Base-by-base conservation (phyloP, 1,140 invertebrate species). In the Chionoecetes opilio region DNA sequence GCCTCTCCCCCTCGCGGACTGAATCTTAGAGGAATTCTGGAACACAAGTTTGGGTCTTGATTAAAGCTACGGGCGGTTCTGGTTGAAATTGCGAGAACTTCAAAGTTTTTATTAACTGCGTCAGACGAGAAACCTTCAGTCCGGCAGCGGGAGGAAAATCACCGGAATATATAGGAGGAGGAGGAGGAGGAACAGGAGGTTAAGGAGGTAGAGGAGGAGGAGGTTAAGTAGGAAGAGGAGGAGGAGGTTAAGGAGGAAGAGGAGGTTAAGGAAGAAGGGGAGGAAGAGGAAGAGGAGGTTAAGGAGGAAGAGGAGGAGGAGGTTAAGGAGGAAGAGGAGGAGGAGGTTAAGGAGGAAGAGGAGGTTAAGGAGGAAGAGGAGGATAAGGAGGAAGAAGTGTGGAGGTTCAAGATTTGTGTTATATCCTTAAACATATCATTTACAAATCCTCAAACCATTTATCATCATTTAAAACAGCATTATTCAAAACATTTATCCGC, bases 11-110 rank as follows among this genome's bases (percentile, higher is more conserved):
- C 86, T 87, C 31, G 34, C 41, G 86, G 34, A 37, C 26, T 37
- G 11, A 88, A 37, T n/a, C 26, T 38, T 35, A 37, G 86, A 88
- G 41, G 31, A 88, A 35, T 38, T n/a, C 17, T 8, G 26, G 37
- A 87, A 75, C 63, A 75, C 63, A 75, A 75, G 21, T 75, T 75
- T 26, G 63, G 63, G 21, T 21, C 63, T 75, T 75, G 63, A 75
- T 75, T 75, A 75, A 75, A n/a, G 63, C 63, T 75, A 87, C 32
- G 34, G 85, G 34, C 85, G 85, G 11, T 37, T 88, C 86, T 35
- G 31, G 86, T 75, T 88, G 86, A 88, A 37, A 46, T 38, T 35
- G 86, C 26, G 34, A 88, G 31, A 88, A 21, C n/a, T 37, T 88
- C 86, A 9, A 37, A 37, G 85, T 87, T 38, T 35, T 38, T 87